These are phyloP conservation scores for Anhinga rufa DNA, from an alignment of 2,113 vertebrate species.

Conservation along the genomic window DNA sequence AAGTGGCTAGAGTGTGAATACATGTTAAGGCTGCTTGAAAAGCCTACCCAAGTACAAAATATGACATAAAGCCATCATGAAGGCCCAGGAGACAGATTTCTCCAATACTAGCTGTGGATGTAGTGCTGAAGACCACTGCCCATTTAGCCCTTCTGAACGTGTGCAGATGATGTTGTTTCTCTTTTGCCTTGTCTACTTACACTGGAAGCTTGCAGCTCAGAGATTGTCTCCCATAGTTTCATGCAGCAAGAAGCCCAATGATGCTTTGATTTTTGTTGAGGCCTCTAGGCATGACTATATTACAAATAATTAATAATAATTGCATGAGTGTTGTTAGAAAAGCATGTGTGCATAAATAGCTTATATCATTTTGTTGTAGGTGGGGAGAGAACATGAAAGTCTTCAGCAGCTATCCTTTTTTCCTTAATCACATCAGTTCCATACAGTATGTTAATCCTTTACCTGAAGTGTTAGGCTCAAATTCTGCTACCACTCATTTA, in stretches of 20 bases:
- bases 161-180: neutral
- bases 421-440: neutral
- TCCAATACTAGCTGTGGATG: rapidly evolving
- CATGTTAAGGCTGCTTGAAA: neutral
- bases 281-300: neutral
- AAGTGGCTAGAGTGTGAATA: neutral
- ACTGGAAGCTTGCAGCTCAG: neutral
- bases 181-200: neutral
- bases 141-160: neutral
- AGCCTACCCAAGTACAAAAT: neutral
- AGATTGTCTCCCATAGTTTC: neutral
- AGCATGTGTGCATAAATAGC: neutral
- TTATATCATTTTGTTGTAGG: neutral
- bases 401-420: neutral
- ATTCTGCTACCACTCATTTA: neutral
- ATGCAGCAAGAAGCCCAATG: neutral
- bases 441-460: neutral
- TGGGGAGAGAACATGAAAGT: neutral
- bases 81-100: neutral
- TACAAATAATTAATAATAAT: neutral
- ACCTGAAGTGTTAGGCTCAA: neutral
- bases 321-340: neutral
- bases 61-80: neutral
- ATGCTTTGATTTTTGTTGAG: neutral
- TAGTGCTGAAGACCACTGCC: neutral